phyloP scores from a whole-genome alignment of 2,797 vertebrate genomes.

The Labeo calbasu region DNA sequence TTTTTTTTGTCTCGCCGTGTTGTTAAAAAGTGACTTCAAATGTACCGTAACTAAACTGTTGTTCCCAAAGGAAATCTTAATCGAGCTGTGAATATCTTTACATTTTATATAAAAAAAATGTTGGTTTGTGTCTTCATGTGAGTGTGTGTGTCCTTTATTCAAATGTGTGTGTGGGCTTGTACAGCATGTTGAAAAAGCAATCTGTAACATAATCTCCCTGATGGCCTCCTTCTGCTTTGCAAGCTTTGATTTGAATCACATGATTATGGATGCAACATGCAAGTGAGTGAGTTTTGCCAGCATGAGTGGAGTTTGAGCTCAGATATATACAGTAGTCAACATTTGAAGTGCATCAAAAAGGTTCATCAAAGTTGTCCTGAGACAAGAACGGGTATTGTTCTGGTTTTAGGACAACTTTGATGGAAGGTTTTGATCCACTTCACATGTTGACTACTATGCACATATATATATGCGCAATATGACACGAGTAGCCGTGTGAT shows the following conservation, averaged over 20 bases:
- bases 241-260: conserved; percentile 22
- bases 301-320: not conserved
- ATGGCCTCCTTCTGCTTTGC: conserved; percentile 10
- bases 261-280: not conserved
- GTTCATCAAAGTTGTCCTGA: no score
- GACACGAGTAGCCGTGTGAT: no score
- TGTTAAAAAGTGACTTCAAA: conserved; percentile 43
- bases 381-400: no score
- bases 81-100: conserved; percentile 43
- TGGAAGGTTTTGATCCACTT: no score
- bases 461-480: no score
- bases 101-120: conserved; percentile 29
- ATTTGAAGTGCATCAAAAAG: no score
- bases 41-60: conserved; percentile 56
- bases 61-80: conserved; percentile 47
- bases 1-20: conserved; percentile 14
- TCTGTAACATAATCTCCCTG: conserved; percentile 6
- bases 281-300: not conserved
- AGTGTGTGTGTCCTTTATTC: conserved; percentile 2
- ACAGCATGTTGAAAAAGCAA: conserved; percentile 24
- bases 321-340: not conserved
- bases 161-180: conserved; percentile 23
- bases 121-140: not conserved
- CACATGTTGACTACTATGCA: no score
- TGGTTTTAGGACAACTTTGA: no score